Evolutionary conservation across 2,113 vertebrate genomes (phyloP).

Genomic region (Helogale parvula): DNA sequence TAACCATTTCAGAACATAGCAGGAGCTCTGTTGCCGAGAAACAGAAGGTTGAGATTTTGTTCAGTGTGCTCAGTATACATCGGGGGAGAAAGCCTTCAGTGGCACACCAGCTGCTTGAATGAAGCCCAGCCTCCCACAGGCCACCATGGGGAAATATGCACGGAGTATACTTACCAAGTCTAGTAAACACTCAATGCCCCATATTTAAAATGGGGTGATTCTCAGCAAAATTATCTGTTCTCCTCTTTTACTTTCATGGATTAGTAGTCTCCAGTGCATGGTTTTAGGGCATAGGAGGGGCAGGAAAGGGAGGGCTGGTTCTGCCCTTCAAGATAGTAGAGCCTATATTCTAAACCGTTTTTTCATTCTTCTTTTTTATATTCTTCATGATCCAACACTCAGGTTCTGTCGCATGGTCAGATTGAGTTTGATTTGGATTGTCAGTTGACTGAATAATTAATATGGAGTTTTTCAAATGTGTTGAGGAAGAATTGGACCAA

Average conservation of each 20-base stretch:
- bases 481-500: neutral
- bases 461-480: neutral
- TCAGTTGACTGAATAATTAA: neutral
- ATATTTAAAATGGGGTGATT: neutral
- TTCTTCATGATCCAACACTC: neutral
- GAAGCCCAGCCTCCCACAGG: neutral
- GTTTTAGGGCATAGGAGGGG: too few relatives aligned
- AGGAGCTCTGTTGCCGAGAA: neutral
- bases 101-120: neutral
- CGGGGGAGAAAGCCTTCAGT: neutral
- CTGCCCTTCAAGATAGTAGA: neutral
- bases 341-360: neutral
- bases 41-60: neutral
- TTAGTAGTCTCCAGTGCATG: neutral
- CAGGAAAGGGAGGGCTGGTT: neutral
- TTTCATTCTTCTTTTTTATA: neutral
- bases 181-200: neutral
- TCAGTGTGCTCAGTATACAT: neutral
- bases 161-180: neutral
- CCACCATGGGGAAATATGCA: neutral
- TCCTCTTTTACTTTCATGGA: neutral
- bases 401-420: neutral
- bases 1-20: neutral
- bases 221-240: neutral
- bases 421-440: neutral